These are phyloP conservation scores for Meiosimyza platycephala DNA, from an alignment of 2,888 invertebrate species.

Conservation along the genomic window DNA sequence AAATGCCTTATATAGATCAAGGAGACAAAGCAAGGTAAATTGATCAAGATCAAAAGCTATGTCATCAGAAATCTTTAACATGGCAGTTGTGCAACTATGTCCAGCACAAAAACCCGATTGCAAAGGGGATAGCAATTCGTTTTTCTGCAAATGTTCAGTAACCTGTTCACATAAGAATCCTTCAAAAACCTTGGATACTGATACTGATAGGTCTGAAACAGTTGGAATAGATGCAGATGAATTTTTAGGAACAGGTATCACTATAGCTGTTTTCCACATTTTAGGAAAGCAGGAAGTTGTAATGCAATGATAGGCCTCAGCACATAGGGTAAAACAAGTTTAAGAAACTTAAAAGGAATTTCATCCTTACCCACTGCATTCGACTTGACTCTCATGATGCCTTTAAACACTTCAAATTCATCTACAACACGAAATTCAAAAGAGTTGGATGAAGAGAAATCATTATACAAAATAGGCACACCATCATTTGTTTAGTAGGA, in stretches of 20 bases:
- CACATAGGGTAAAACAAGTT: background rate
- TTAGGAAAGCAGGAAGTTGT: background rate
- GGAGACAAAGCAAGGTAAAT: slow-evolving; percentile 5
- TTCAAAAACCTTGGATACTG: slow-evolving; percentile 16
- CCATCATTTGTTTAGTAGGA: too few species aligned
- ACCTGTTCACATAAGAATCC: slow-evolving; percentile 18
- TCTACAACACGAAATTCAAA: too few species aligned
- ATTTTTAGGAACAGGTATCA: slow-evolving; percentile 10
- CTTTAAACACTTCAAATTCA: too few species aligned
- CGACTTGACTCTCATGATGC: too few species aligned
- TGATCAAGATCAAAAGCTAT: background rate
- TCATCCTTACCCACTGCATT: too few species aligned
- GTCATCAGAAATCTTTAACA: slow-evolving; percentile 20
- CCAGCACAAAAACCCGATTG: slow-evolving; percentile 20
- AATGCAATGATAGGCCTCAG: background rate
- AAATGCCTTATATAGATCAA: background rate
- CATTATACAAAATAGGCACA: too few species aligned
- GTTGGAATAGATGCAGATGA: background rate
- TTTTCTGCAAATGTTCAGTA: slow-evolving; percentile 8
- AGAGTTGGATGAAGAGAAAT: too few species aligned
- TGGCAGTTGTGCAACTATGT: slow-evolving; percentile 27
- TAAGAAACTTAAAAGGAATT: background rate
- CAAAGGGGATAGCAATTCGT: slow-evolving; percentile 12
- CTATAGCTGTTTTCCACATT: background rate
- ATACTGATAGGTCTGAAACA: background rate